A percentile compares a stretch with the other conserved stretches of the same genome.
Evolutionary conservation across 2,113 vertebrate species (phyloP).

Genomic region (Xyrauchen texanus): DNA sequence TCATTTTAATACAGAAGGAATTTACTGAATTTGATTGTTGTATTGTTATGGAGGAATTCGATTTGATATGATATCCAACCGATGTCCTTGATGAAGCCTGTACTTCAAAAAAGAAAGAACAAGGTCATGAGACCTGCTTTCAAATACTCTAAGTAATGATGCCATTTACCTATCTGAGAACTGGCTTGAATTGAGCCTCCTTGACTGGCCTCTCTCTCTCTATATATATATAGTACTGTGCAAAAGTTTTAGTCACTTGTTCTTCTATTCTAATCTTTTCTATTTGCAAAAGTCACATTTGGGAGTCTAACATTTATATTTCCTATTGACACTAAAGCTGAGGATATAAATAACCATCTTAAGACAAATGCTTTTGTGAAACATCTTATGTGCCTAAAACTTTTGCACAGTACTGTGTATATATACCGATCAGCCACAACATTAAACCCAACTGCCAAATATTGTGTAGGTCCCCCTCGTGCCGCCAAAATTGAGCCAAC

Average conservation of each 20-base stretch:
- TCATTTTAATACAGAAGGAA: neutral
- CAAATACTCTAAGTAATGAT: neutral
- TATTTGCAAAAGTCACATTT: too few relatives aligned
- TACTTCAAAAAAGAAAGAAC: neutral
- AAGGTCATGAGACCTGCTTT: neutral
- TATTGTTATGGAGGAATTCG: neutral
- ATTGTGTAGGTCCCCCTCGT: too few relatives aligned
- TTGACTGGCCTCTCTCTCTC: slow-evolving; percentile 63
- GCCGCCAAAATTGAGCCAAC: too few relatives aligned
- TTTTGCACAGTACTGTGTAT: neutral
- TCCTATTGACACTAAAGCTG: too few relatives aligned
- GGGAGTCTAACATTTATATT: too few relatives aligned
- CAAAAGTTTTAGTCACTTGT: too few relatives aligned
- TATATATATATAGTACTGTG: too few relatives aligned
- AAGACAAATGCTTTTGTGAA: too few relatives aligned
- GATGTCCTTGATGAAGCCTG: neutral
- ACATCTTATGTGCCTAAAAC: neutral
- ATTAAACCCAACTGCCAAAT: too few relatives aligned
- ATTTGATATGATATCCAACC: neutral
- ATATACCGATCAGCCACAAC: too few relatives aligned
- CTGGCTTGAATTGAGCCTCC: slow-evolving; percentile 68
- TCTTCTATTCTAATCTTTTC: too few relatives aligned
- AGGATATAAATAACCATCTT: too few relatives aligned
- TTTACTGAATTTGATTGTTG: neutral
- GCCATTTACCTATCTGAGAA: slow-evolving; percentile 75